Base-by-base conservation (phyloP, 2,888 invertebrate genomes). In the Chrysolina oricalcia region DNA sequence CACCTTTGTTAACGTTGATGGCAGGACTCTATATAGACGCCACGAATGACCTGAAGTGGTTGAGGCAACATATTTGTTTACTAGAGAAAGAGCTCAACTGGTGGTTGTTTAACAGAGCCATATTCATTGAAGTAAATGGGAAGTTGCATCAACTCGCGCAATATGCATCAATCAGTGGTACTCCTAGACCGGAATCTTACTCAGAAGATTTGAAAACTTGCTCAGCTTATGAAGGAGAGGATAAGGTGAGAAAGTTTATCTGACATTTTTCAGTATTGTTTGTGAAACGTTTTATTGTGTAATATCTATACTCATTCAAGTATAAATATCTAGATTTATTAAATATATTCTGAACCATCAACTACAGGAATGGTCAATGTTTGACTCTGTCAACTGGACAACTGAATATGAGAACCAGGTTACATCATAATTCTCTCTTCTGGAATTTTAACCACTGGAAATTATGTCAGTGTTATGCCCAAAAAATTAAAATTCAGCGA, bases 181-280 rank as follows among this genome's bases (percentile, higher is more conserved):
- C 93, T 0, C 94, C 94, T 0, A 89, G 94, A 63, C 94, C 94
- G 0, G 94, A 94, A 84, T 94, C 94, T 0, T 94, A 94, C 87
- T 89, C 87, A 66, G 94, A 94, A 88, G 94, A 94, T 83, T 85
- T 86, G 6, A 87, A 87, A 8, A 91, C 92, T 2, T 90, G 91
- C 69, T 43, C 40, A 17, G 9, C 41, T 13, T 64, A 66, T 41
- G 9, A 64, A 46, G 27, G 17, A 23, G 19, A 23, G 8, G 19
- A 73, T n/a, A 73, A 76, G 66, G 71, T 76, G 50, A 71, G 59
- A 35, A n/a, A n/a, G n/a, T n/a, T n/a, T n/a, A n/a, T n/a, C n/a
- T n/a, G n/a, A n/a, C n/a, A n/a, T n/a, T n/a, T n/a, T n/a, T n/a
- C n/a, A n/a, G n/a, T n/a, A n/a, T n/a, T n/a, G n/a, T n/a, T n/a